A percentile compares a stretch with the other conserved stretches of the same genome.
Conservation (phyloP, 2,113 vertebrate species). For the Passer domesticus region DNA sequence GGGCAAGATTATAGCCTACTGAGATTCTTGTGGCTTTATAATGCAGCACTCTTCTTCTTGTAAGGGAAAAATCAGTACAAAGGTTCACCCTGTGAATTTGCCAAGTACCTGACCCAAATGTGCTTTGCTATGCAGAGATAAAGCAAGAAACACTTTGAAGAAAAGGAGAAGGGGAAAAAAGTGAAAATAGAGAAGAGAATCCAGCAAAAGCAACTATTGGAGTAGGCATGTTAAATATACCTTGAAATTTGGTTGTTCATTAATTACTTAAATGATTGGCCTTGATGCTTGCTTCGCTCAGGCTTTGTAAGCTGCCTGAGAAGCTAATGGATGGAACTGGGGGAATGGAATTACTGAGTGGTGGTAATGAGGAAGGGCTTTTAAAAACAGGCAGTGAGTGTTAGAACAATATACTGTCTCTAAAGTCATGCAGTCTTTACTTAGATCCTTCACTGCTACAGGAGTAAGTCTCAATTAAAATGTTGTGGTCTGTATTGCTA, state of each 20-base stretch:
- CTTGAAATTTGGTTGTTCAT: not conserved
- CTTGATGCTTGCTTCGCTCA: not conserved
- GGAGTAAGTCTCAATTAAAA: not conserved
- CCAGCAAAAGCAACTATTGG: not conserved
- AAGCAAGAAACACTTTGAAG: not conserved
- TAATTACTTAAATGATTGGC: not conserved
- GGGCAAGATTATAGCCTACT: not conserved
- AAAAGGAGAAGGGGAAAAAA: not conserved
- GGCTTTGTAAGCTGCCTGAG: not conserved
- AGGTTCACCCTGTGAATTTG: not conserved
- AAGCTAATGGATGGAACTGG: not conserved
- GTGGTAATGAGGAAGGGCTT: not conserved
- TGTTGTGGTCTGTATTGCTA: not conserved
- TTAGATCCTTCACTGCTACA: not conserved
- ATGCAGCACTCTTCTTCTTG: not conserved
- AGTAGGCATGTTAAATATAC: not conserved
- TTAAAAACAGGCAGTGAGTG: not conserved
- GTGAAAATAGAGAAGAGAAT: not conserved
- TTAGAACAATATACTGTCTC: not conserved
- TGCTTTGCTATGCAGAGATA: not conserved
- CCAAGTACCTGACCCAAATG: not conserved
- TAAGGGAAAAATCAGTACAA: not conserved
- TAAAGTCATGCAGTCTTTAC: not conserved
- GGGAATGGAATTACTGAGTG: not conserved
- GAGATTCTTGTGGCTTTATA: slow-evolving; percentile 1